These are phyloP conservation scores for Drosophila arizonae DNA, from an alignment of 1,140 invertebrate genomes.

Conservation along the genomic window DNA sequence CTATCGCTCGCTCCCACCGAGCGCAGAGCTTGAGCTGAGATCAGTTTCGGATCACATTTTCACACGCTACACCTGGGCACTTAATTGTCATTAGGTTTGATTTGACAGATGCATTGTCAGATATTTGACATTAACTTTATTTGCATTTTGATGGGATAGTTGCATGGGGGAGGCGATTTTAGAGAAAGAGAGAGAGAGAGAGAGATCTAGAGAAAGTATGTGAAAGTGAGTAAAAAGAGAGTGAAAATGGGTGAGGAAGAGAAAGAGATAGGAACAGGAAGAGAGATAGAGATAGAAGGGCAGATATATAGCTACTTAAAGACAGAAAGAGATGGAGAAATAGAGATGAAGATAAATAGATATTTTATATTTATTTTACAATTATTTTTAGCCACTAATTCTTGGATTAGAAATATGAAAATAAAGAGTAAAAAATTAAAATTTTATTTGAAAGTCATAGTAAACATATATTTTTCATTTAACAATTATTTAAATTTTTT, in stretches of 20 bases:
- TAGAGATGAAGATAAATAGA: background rate
- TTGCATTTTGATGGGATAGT: constrained; percentile 4
- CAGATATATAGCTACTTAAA: background rate
- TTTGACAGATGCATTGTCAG: constrained; percentile 23
- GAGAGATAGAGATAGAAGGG: background rate
- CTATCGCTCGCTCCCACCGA: background rate
- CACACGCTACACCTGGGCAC: constrained; percentile 36
- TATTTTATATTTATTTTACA: too few relatives aligned
- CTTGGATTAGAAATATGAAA: too few relatives aligned
- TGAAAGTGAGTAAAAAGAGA: too few relatives aligned
- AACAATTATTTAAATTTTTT: too few relatives aligned
- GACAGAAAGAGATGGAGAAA: background rate
- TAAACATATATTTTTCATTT: too few relatives aligned
- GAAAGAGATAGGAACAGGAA: background rate
- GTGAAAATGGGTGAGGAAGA: background rate
- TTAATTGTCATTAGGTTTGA: constrained; percentile 24
- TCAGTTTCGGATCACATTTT: constrained; percentile 32
- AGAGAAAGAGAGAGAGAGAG: background rate
- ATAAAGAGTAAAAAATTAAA: too few relatives aligned
- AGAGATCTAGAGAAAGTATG: too few relatives aligned
- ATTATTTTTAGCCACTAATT: too few relatives aligned
- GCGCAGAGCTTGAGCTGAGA: constrained; percentile 21
- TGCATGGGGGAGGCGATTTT: constrained; percentile 5
- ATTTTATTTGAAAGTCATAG: too few relatives aligned
- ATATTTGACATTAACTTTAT: constrained; percentile 2